Evolutionary conservation across 2,113 vertebrate species (phyloP).

Genomic region (Callipepla californica): DNA sequence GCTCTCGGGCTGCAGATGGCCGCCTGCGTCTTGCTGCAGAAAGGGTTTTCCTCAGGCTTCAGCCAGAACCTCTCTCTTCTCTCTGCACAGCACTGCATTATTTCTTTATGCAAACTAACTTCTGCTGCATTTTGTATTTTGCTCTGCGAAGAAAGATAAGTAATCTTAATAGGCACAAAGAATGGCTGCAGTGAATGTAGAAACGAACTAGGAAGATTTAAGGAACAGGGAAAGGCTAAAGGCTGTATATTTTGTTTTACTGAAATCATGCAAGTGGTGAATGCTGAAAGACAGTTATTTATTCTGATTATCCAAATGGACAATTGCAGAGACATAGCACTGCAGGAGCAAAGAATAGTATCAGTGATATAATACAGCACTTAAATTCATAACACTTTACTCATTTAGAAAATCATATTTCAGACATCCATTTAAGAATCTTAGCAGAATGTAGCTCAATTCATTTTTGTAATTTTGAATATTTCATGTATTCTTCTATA

Average conservation of each 20-base stretch:
- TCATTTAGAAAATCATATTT: conserved; percentile 27
- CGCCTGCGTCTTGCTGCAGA: not conserved
- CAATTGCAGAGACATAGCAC: not conserved
- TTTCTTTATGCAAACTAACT: not conserved
- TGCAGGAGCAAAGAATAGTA: not conserved
- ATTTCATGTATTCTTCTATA: conserved; percentile 25
- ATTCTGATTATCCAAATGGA: conserved; percentile 44
- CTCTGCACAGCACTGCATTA: not conserved
- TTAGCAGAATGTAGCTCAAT: not conserved
- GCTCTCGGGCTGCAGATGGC: rapidly evolving
- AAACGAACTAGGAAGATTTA: not conserved
- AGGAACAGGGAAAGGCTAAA: conserved; percentile 41
- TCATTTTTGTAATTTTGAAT: conserved; percentile 9
- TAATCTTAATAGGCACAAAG: not conserved
- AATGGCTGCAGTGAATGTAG: not conserved
- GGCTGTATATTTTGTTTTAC: conserved; percentile 36
- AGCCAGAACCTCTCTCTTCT: not conserved
- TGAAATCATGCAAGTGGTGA: conserved; percentile 29
- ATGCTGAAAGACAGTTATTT: conserved; percentile 4
- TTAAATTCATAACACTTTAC: not conserved
- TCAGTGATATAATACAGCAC: not conserved
- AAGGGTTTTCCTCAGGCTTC: not conserved
- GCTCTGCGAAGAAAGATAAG: not conserved
- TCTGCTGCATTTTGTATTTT: not conserved
- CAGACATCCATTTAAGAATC: conserved; percentile 11